A percentile compares a stretch with the other conserved stretches of the same genome.
Evolutionary conservation across 2,888 invertebrate species (phyloP).

Genomic region (Limulus polyphemus): DNA sequence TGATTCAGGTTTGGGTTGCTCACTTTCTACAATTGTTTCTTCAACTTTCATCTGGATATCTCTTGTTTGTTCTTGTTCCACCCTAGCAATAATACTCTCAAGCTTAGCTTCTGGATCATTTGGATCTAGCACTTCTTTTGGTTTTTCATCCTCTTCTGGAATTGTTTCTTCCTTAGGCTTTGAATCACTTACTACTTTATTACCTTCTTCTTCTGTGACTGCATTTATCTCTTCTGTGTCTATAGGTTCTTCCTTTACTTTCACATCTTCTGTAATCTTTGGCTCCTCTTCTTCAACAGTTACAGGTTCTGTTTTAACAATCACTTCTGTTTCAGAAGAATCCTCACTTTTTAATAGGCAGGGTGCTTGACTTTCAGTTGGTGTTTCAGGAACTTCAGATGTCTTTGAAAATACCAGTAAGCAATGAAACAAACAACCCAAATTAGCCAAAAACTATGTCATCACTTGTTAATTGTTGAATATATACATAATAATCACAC

Average conservation of each 20-base stretch:
- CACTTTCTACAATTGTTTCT: background rate
- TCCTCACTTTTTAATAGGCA: constrained; percentile 21
- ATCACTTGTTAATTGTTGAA: no score
- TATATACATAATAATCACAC: no score
- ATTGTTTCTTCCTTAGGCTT: constrained; percentile 10
- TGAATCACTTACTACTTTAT: constrained; percentile 17
- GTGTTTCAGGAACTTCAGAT: constrained; percentile 3
- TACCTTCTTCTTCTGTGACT: constrained; percentile 24
- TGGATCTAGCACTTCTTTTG: constrained; percentile 28
- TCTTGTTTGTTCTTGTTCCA: constrained; percentile 7
- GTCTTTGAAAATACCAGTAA: background rate
- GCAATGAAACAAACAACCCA: background rate
- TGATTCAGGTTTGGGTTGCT: constrained; percentile 3
- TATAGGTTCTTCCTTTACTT: constrained; percentile 27
- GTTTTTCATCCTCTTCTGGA: constrained; percentile 25
- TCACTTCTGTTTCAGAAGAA: constrained; percentile 29
- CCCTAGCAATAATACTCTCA: constrained; percentile 9
- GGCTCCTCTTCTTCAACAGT: constrained; percentile 24
- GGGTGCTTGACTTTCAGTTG: constrained; percentile 30
- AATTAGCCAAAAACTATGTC: background rate
- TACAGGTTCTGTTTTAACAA: constrained; percentile 17
- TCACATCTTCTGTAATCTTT: constrained; percentile 23
- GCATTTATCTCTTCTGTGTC: constrained; percentile 27
- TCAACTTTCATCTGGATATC: constrained; percentile 4
- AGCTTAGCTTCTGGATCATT: constrained; percentile 22